phyloP scores from a whole-genome alignment of 1,140 invertebrate genomes.

The Penaeus vannamei region DNA sequence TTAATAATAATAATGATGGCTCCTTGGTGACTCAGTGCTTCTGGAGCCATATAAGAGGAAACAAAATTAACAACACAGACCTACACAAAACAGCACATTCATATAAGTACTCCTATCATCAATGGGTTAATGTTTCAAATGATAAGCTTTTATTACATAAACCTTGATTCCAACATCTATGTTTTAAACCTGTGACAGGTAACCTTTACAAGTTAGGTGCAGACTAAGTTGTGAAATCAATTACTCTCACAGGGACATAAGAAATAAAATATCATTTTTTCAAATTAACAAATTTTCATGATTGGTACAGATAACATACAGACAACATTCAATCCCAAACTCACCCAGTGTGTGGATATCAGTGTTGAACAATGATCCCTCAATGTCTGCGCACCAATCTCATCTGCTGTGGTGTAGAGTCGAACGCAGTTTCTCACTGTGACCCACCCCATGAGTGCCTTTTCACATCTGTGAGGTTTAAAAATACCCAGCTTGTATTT shows the following conservation, averaged over 20 bases:
- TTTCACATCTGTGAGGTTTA: conserved; percentile 83
- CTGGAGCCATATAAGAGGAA: too few relatives aligned
- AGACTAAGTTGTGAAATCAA: background rate
- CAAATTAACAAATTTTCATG: conserved; percentile 5
- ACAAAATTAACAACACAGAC: too few relatives aligned
- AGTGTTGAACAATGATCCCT: conserved; percentile 90
- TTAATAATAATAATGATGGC: too few relatives aligned
- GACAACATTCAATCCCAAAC: conserved; percentile 21
- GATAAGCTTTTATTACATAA: too few relatives aligned
- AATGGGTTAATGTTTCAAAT: too few relatives aligned
- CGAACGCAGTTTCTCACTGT: conserved; percentile 89
- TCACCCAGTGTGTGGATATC: conserved; percentile 93
- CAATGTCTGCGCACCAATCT: conserved; percentile 84
- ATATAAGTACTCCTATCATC: too few relatives aligned
- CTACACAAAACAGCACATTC: too few relatives aligned
- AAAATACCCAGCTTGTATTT: background rate
- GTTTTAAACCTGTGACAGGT: background rate
- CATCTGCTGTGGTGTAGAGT: conserved; percentile 93
- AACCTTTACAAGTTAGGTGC: background rate
- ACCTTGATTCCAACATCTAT: background rate
- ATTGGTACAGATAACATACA: background rate
- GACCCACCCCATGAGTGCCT: conserved; percentile 87
- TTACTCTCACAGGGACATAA: background rate
- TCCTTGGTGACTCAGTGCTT: too few relatives aligned
- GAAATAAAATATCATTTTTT: too few relatives aligned